Base-by-base conservation (phyloP, 2,888 invertebrate species). In the Xestia ashworthii region DNA sequence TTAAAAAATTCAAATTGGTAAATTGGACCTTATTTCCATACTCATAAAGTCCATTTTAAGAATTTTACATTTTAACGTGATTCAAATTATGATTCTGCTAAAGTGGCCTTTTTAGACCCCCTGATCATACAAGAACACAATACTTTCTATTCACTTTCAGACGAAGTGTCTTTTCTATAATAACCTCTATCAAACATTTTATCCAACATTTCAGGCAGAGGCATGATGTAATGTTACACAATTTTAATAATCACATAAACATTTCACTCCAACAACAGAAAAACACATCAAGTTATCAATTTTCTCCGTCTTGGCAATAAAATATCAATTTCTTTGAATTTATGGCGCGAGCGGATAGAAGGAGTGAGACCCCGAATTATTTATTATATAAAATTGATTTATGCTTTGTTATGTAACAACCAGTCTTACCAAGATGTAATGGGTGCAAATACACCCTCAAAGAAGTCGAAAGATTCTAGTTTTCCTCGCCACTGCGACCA, bases 281-380 rank as follows among this genome's bases (percentile, higher is more conserved):
- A 55, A 72, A 69, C 65, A 71, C 66, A 38, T n/a, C 16, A 0
- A 5, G 55, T 58, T 60, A 85, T 82, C 72, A 55, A 75, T 83
- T 70, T 8, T 12, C 38, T 46, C 46, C 60, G 46, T 32, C 14
- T n/a, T 14, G 0, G 82, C 55, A 85, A 83, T 85, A 83, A 83
- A 83, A 83, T 83, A 83, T 71, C 82, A 85, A 83, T 83, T 83
- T 67, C 58, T 4, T 4, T 25, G 46, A 86, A 82, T 83, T 82
- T 82, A 83, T 82, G 41, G 46, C 32, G 5, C 41, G 16, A 32
- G n/a, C 16, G 38, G 41, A 16, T 44, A 70, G 68, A 65, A 55
- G 25, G 48, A 65, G 5, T 32, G 19, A n/a, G 44, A 50, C 48
- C 48, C 62, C 14, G 44, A 70, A 80, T 44, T 68, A 71, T 78